Base-by-base conservation (phyloP, 2,113 vertebrate species). In the Archocentrus centrarchus region DNA sequence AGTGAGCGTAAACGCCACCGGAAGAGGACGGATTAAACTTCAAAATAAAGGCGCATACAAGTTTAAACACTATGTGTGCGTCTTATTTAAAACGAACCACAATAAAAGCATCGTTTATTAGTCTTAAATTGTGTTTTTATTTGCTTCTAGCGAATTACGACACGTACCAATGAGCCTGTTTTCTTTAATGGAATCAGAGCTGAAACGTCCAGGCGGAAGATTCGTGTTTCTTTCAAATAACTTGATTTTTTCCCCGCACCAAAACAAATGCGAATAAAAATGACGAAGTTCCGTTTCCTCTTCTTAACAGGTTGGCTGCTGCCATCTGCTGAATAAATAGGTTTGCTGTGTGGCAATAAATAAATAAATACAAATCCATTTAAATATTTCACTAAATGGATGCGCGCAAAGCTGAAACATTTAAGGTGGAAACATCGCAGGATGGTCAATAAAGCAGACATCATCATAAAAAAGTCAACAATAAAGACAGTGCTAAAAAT, bases 271-370 rank as follows among this genome's bases (percentile, higher is more conserved):
- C 59, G 55, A 77, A 85, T 77, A 47, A 18, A 75, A 15, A 53
- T 92, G 91, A 95, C 94, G 95, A 35, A 77, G 64, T 95, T 96
- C 95, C 95, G 93, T 18, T 96, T 96, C 94, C 95, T 62, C 3
- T 18, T 75, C 7, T 5, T 59, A 32, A 3, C 11, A 3, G 3
- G 2, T 30, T 64, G 17, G 15, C 44, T 89, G 60, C 89, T 90
- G 81, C 89, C 91, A 81, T 24, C 92, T 92, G 62, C 35, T 89
- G 94, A 81, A 63, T 2, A 73, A 73, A 24, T 73, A 27, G 68
- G 53, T 73, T 73, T 73, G 47, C 3, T 70, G 24, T 70, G 22
- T 30, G 64, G 11, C 27, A 32, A 73, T 73, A 32, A 27, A 50
- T 50, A 30, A 73, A 27, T 47, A 32, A 27, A 27, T 27, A 27